Base-by-base conservation (phyloP, 2,797 vertebrate species). In the Leucoraja ocellata region DNA sequence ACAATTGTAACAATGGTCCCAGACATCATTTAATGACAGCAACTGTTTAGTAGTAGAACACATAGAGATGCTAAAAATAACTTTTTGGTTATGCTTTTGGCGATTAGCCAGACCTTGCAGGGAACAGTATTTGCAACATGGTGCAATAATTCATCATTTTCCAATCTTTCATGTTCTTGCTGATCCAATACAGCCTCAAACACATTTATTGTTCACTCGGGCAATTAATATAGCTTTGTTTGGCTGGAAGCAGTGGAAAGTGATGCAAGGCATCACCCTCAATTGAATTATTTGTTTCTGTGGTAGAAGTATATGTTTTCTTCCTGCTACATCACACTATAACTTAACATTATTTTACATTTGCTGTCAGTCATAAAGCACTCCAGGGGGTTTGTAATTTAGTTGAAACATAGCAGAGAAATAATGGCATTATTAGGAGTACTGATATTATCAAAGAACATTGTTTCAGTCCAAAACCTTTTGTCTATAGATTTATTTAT, bases 71-170 rank as follows among this genome's bases (percentile, higher is more conserved):
- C 81, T 93, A 93, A 61, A 93, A 94, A 93, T 94, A 88, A 65
- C 18, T 36, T 13, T 95, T 81, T 94, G 94, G 95, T 93, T 58
- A 3, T 4, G 46, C 3, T 2, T 46, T 88, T 93, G 95, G 95
- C 94, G 91, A 94, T 0, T 0, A 94, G 96, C 95, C 95, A 96
- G 94, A 94, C 81, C 93, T 94, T 93, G 94, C 94, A 88, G 93
- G 94, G 94, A 96, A 96, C 95, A 96, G 96, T 96, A 95, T 97
- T 97, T 96, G 95, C 96, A 96, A 95, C 95, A 95, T 93, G 94
- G 94, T 95, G 95, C 94, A 96, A 95, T 95, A 96, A 96, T 96
- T 97, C 94, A 95, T 94, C 93, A 95, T 93, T 96, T 95, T 95
- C 95, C 94, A 95, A 95, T 94, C 94, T 95, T 94, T 39, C 94